Evolutionary conservation across 1,140 invertebrate species (phyloP).

Genomic region (Drosophila cardini): DNA sequence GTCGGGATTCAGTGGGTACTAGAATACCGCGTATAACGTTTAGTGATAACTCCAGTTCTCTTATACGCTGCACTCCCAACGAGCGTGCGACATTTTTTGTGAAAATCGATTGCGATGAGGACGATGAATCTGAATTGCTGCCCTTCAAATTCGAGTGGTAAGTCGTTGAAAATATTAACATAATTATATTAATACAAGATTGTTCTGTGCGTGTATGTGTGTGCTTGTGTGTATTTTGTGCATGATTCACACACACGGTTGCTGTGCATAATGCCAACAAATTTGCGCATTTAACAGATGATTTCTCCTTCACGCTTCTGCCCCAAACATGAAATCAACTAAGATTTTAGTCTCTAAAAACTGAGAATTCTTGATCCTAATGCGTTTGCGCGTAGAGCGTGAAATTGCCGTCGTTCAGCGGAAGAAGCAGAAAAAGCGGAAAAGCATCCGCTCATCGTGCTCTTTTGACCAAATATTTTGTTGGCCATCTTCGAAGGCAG

Average conservation of each 20-base stretch:
- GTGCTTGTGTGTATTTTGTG: conserved; percentile 22
- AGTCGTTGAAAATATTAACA: conserved; percentile 47
- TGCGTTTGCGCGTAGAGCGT: conserved; percentile 47
- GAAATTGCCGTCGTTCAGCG: not conserved
- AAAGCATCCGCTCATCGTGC: conserved; percentile 5
- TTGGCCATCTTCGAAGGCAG: conserved; percentile 33
- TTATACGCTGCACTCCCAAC: conserved; percentile 80
- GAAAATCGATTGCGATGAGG: conserved; percentile 81
- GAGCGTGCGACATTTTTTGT: conserved; percentile 83
- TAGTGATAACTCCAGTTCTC: conserved; percentile 80
- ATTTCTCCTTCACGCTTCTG: conserved; percentile 60
- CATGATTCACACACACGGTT: conserved; percentile 60
- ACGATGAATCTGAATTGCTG: conserved; percentile 72
- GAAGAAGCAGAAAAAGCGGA: not conserved
- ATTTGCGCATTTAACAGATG: conserved; percentile 75
- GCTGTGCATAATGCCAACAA: conserved; percentile 64
- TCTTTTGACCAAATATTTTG: conserved; percentile 18
- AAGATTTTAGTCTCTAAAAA: not conserved
- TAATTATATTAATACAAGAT: not conserved
- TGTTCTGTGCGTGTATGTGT: too few species aligned
- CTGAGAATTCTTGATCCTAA: not conserved
- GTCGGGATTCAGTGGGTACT: conserved; percentile 10
- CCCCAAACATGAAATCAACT: conserved; percentile 18
- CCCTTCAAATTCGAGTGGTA: conserved; percentile 84
- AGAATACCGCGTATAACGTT: conserved; percentile 67